phyloP scores from a whole-genome alignment of 2,113 vertebrate species.

The Tragulus kanchil region DNA sequence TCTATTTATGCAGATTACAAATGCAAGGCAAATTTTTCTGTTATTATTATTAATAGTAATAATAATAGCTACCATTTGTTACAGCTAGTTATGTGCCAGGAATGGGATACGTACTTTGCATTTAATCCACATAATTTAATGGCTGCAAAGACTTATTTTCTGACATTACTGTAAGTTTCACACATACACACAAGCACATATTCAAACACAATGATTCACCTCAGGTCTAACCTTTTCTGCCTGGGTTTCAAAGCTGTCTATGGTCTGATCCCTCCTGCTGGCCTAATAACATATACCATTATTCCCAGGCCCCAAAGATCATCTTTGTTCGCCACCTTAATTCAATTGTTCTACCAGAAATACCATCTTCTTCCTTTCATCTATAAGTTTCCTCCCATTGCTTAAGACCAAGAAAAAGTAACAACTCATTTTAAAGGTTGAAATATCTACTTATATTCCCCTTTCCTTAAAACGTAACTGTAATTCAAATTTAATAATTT shows the following conservation, averaged over 20 bases:
- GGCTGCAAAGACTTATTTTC: neutral
- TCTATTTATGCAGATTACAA: conserved; percentile 57
- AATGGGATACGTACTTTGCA: neutral
- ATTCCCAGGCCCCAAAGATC: neutral
- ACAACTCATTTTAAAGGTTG: neutral
- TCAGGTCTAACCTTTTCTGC: neutral
- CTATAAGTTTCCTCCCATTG: neutral
- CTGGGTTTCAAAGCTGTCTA: conserved; percentile 11
- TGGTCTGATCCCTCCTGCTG: neutral
- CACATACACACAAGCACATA: neutral
- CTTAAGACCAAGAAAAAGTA: neutral
- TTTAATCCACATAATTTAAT: neutral
- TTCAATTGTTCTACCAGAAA: neutral
- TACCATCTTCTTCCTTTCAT: neutral
- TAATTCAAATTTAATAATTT: neutral
- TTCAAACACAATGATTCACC: neutral
- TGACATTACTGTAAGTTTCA: neutral
- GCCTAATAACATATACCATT: neutral
- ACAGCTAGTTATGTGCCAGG: neutral
- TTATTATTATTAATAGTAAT: neutral
- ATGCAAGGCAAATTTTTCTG: conserved; percentile 50
- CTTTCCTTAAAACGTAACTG: neutral
- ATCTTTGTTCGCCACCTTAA: neutral
- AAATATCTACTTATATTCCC: neutral
- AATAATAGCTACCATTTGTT: neutral